These are phyloP conservation scores for Hoplodrina blanda DNA, from an alignment of 2,888 invertebrate species.

Conservation along the genomic window DNA sequence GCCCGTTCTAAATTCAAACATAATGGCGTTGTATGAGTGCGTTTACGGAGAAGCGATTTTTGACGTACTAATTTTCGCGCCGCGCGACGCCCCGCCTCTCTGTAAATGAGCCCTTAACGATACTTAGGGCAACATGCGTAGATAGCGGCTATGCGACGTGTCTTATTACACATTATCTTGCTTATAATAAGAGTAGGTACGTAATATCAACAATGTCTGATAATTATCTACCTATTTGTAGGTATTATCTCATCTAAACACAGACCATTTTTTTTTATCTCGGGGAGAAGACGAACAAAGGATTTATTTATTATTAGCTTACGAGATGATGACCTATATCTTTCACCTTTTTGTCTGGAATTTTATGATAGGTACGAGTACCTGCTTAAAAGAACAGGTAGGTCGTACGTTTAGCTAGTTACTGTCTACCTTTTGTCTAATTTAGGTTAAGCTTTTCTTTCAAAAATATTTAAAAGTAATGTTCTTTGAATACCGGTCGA, in stretches of 20 bases:
- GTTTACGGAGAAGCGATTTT: no score
- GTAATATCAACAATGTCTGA: no score
- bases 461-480: background rate
- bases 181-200: no score
- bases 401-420: background rate
- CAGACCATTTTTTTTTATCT: background rate
- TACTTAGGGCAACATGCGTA: no score
- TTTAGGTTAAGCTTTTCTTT: background rate
- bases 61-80: no score
- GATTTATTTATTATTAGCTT: background rate
- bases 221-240: no score
- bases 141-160: no score
- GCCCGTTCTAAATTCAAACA: no score
- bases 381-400: background rate
- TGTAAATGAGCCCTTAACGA: no score
- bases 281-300: background rate
- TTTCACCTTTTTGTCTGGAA: slow-evolving; percentile 1
- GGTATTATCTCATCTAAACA: background rate
- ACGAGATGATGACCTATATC: background rate
- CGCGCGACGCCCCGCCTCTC: no score
- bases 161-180: no score
- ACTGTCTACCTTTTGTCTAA: background rate
- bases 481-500: background rate
- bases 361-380: background rate
- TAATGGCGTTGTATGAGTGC: no score